Conservation (phyloP, 2,797 vertebrate genomes). For the Diplodus sargus region DNA sequence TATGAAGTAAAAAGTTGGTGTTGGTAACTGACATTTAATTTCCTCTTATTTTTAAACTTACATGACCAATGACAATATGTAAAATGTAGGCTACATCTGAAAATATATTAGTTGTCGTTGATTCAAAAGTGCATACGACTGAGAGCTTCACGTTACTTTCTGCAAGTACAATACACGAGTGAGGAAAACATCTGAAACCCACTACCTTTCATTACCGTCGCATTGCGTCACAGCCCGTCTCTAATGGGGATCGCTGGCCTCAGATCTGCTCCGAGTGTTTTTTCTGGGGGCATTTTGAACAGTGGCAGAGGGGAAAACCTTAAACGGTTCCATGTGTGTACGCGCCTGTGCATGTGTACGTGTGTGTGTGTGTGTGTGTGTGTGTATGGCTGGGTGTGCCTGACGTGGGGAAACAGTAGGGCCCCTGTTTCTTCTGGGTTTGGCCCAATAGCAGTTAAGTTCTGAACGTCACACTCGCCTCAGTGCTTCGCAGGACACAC, state of each 20-base stretch:
- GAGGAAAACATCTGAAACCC: conserved; percentile 66
- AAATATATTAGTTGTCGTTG: background rate
- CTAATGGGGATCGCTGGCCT: conserved; percentile 64
- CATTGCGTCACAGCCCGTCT: conserved; percentile 68
- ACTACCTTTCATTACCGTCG: conserved; percentile 58
- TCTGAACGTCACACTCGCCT: conserved; percentile 79
- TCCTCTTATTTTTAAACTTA: too few species aligned
- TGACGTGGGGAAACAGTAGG: conserved; percentile 80
- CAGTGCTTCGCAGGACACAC: conserved; percentile 74
- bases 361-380: conserved; percentile 21
- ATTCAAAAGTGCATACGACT: background rate
- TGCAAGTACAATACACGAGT: background rate
- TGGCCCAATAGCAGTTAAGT: conserved; percentile 74
- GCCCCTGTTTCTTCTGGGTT: conserved; percentile 84
- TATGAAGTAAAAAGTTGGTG: too few species aligned
- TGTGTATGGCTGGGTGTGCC: conserved; percentile 66
- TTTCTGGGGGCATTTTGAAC: conserved; percentile 74
- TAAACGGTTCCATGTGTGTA: conserved; percentile 79
- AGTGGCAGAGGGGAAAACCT: conserved; percentile 72
- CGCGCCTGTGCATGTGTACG: conserved; percentile 21
- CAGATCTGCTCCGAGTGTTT: conserved; percentile 66
- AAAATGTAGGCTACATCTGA: background rate
- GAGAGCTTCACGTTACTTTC: conserved; percentile 20
- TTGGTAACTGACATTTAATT: too few species aligned
- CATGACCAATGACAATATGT: background rate